Conservation (phyloP, 2,113 vertebrate species). For the Scomber scombrus region DNA sequence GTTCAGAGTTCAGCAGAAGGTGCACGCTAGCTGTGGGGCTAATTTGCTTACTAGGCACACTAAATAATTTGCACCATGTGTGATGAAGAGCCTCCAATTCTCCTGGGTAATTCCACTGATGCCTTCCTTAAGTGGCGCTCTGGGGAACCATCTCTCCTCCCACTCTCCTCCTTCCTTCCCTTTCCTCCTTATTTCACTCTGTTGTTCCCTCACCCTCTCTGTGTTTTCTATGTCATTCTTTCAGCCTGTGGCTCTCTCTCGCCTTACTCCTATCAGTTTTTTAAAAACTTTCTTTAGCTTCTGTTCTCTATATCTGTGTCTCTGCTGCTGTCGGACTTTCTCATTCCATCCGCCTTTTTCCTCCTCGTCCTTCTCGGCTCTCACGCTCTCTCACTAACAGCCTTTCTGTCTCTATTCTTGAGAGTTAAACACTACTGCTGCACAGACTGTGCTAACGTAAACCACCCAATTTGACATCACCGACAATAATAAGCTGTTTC, state of each 20-base stretch:
- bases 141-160: slow-evolving; percentile 52
- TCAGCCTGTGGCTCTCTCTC: slow-evolving; percentile 35
- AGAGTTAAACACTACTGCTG: slow-evolving; percentile 41
- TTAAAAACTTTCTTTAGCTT: neutral
- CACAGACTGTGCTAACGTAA: slow-evolving; percentile 41
- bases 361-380: slow-evolving; percentile 3
- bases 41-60: slow-evolving; percentile 63
- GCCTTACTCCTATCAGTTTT: slow-evolving; percentile 26
- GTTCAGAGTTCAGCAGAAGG: slow-evolving; percentile 59
- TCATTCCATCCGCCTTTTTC: slow-evolving; percentile 25
- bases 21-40: slow-evolving; percentile 44
- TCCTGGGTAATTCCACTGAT: slow-evolving; percentile 63
- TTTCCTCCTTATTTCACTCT: slow-evolving; percentile 32
- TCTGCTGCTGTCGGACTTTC: slow-evolving; percentile 38
- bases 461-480: slow-evolving; percentile 64
- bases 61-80: slow-evolving; percentile 59
- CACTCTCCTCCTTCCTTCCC: slow-evolving; percentile 6
- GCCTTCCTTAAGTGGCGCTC: slow-evolving; percentile 65
- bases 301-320: slow-evolving; percentile 25
- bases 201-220: slow-evolving; percentile 6
- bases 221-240: slow-evolving; percentile 21
- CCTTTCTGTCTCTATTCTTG: slow-evolving; percentile 43
- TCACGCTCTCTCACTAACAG: slow-evolving; percentile 23
- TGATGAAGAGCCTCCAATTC: slow-evolving; percentile 60
- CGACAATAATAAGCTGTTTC: slow-evolving; percentile 57